Base-by-base conservation (phyloP, 2,797 vertebrate species). In the Caiman crocodilus region DNA sequence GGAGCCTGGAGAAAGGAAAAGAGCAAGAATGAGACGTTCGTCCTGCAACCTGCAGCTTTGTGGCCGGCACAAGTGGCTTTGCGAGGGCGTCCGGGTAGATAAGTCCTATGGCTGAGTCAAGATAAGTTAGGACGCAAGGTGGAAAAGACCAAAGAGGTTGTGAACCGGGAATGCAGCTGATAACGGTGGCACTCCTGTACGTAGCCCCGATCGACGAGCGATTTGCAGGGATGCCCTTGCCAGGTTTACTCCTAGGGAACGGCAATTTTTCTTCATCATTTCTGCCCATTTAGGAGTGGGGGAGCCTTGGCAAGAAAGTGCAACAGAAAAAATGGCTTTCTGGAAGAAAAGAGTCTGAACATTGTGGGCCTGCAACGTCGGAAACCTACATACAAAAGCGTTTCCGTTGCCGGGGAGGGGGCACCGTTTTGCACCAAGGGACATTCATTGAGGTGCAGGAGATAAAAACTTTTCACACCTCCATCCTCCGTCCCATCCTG, bases 1-100 rank as follows among this genome's bases (percentile, higher is more conserved):
- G 97, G 97, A 98, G 96, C 89, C 97, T 98, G 97, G 74, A 78
- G 16, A 95, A 88, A 97, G 67, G 82, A 96, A 50, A 93, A 55
- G 63, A 95, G 63, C 50, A 90, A 90, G 30, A 84, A 14, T 57
- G 71, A 42, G 25, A 75, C 3, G 2, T 71, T 42, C 35, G 14
- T 25, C 26, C 23, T 13, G 14, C 55, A 4, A 1, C 2, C 67
- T 60, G 58, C 79, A 0, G 0, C 76, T 65, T 42, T 1, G 82
- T 64, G 89, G 25, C 1, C 2, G 35, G 82, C 80, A 88, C 84
- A 92, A 83, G 77, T 87, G 75, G 60, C 0, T 1, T 58, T 84
- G 14, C 1, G 13, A 15, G 32, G 21, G 32, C 4, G 1, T 71
- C 32, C 4, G 21, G 13, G 32, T 42, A 15, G 56, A 25, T 76